These are phyloP conservation scores for Orchesellides sinensis DNA, from an alignment of 2,888 invertebrate species.

Conservation along the genomic window DNA sequence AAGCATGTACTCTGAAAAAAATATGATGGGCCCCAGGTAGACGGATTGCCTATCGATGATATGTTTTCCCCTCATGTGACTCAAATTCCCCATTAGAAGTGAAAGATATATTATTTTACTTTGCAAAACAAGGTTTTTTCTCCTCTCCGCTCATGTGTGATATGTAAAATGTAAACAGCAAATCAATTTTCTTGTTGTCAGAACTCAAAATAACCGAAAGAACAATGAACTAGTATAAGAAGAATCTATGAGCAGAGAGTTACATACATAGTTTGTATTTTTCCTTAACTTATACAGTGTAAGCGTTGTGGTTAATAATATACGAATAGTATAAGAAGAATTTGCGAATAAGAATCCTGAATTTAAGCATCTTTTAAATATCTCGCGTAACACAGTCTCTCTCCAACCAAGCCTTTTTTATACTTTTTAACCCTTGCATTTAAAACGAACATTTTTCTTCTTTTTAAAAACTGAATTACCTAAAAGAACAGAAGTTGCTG, in stretches of 20 bases:
- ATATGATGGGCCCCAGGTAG: background rate
- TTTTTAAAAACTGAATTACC: background rate
- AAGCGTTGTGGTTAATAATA: no score
- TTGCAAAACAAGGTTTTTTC: background rate
- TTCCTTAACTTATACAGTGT: background rate
- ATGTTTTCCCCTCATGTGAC: conserved; percentile 18
- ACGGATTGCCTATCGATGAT: conserved; percentile 22
- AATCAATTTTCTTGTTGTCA: conserved; percentile 26
- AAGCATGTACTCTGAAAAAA: background rate
- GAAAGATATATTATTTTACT: conserved; percentile 2
- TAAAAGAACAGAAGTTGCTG: no score
- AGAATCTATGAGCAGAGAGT: background rate
- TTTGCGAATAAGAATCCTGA: no score
- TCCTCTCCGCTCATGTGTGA: background rate
- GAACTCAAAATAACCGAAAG: background rate
- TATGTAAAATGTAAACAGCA: background rate
- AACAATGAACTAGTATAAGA: background rate
- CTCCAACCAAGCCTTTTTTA: no score
- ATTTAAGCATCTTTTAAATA: no score
- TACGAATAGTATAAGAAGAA: no score
- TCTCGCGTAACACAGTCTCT: no score
- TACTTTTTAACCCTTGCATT: no score
- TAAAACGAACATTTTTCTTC: background rate
- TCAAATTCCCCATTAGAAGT: background rate
- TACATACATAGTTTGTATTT: background rate